These are phyloP conservation scores for Acheta domesticus DNA, from an alignment of 2,888 invertebrate species.

Conservation along the genomic window DNA sequence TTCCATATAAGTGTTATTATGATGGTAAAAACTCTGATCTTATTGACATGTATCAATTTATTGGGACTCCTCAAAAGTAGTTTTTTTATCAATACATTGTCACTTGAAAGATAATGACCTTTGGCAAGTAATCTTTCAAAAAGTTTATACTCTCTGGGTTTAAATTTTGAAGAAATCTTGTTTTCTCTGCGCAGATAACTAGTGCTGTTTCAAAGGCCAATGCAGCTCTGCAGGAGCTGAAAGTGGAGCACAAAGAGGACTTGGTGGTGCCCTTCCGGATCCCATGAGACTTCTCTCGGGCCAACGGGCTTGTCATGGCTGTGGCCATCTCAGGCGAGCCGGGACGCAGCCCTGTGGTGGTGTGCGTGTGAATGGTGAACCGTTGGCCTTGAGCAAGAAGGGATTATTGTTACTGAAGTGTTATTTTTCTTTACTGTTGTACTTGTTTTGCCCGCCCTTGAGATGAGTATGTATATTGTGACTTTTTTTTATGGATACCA, in stretches of 20 bases:
- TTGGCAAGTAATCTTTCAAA: too few relatives aligned
- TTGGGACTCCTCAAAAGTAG: too few relatives aligned
- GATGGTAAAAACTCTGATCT: too few relatives aligned
- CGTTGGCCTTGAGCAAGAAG: background rate
- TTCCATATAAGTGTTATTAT: too few relatives aligned
- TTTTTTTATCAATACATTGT: too few relatives aligned
- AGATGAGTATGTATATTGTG: background rate
- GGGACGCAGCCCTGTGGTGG: background rate
- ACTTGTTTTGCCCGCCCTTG: background rate
- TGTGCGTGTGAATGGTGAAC: background rate
- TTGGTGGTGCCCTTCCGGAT: conserved; percentile 84
- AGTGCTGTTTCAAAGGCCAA: conserved; percentile 66
- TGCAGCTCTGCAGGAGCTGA: conserved; percentile 70
- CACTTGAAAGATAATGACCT: too few relatives aligned
- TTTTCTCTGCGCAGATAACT: conserved; percentile 59
- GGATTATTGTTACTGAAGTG: background rate
- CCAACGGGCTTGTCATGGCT: background rate
- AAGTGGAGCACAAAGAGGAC: conserved; percentile 84
- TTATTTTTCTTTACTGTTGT: background rate
- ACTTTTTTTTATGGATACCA: background rate
- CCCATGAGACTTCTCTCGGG: conserved; percentile 51
- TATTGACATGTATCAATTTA: too few relatives aligned
- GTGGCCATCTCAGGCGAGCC: background rate
- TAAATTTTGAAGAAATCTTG: too few relatives aligned
- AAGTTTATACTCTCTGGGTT: too few relatives aligned